Conservation (phyloP, 2,797 vertebrate genomes). For the Alauda arvensis region DNA sequence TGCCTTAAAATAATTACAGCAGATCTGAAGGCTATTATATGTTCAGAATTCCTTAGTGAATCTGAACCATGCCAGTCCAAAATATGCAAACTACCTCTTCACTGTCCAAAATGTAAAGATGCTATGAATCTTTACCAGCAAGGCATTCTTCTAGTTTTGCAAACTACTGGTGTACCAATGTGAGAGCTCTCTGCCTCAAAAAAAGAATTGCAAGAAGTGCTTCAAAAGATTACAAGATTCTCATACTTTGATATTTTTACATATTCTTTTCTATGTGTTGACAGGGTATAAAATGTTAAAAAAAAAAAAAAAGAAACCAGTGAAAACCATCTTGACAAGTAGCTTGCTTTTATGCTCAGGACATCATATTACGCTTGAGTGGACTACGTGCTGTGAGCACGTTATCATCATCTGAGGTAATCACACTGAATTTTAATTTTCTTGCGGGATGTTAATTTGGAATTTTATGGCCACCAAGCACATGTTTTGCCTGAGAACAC, state of each 20-base stretch:
- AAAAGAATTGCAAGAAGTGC: neutral
- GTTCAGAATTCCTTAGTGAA: neutral
- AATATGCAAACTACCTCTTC: neutral
- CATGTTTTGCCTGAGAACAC: slow-evolving; percentile 55
- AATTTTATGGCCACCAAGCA: slow-evolving; percentile 48
- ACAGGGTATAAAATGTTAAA: neutral
- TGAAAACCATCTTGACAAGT: neutral
- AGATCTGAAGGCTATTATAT: neutral
- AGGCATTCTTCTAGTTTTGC: neutral
- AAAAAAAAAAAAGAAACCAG: neutral
- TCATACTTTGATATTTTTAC: neutral
- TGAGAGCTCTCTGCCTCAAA: neutral
- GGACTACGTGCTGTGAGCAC: slow-evolving; percentile 3
- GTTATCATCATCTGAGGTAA: slow-evolving; percentile 49
- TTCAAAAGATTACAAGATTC: neutral
- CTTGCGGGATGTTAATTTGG: slow-evolving; percentile 36
- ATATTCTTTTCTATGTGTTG: neutral
- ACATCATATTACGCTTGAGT: neutral
- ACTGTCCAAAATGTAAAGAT: neutral
- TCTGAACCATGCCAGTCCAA: neutral
- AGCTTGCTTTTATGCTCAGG: slow-evolving; percentile 14
- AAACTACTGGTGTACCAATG: neutral
- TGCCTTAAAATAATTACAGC: neutral
- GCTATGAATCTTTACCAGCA: neutral
- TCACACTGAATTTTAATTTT: slow-evolving; percentile 60